Conservation (phyloP, 2,797 vertebrate species). For the Lophius americanus region DNA sequence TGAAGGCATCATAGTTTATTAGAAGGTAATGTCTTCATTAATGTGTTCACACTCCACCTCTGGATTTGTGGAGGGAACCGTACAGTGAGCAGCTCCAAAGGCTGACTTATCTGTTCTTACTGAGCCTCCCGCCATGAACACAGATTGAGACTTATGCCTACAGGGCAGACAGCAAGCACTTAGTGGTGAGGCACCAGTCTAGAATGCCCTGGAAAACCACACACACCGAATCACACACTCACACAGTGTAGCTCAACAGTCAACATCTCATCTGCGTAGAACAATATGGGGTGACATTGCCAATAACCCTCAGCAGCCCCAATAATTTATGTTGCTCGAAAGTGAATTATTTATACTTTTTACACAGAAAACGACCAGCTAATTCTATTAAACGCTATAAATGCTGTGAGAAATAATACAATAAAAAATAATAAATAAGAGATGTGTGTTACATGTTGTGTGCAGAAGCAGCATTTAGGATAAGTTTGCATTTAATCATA, state of each 20-base stretch:
- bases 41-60: slow-evolving; percentile 43
- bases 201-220: slow-evolving; percentile 37
- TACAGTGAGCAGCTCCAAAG: slow-evolving; percentile 49
- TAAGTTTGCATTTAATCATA: too few relatives aligned
- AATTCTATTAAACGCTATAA: too few relatives aligned
- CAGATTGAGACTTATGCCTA: slow-evolving; percentile 64
- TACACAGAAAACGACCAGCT: too few relatives aligned
- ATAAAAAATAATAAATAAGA: too few relatives aligned
- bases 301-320: too few relatives aligned
- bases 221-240: slow-evolving; percentile 8
- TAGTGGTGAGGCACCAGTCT: slow-evolving; percentile 41
- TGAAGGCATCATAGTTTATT: neutral
- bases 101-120: slow-evolving; percentile 58
- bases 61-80: slow-evolving; percentile 33
- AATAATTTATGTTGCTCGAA: too few relatives aligned
- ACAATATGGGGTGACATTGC: too few relatives aligned
- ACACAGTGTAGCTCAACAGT: neutral
- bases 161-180: slow-evolving; percentile 54
- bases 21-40: slow-evolving; percentile 41
- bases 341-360: too few relatives aligned
- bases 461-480: too few relatives aligned
- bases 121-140: slow-evolving; percentile 34
- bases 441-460: too few relatives aligned
- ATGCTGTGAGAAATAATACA: too few relatives aligned
- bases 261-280: too few relatives aligned